Percentiles rank a stretch among this genome's conserved stretches.
Evolutionary conservation across 2,113 vertebrate species (phyloP).

Genomic region (Urocynchramus pylzowi): DNA sequence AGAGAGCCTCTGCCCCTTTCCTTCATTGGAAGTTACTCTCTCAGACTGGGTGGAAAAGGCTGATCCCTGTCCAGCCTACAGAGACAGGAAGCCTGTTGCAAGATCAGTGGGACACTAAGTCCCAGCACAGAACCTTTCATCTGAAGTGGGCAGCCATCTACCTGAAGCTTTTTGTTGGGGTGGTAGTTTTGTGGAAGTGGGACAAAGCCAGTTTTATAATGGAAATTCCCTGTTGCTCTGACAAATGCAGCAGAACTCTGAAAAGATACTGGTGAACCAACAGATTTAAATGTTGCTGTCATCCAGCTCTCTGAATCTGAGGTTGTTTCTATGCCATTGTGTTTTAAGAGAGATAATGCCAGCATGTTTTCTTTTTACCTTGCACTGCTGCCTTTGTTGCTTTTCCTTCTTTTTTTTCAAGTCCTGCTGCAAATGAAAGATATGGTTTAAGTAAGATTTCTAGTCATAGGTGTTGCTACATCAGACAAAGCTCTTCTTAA

Average conservation of each 20-base stretch:
- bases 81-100: not conserved
- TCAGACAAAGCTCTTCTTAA: not conserved
- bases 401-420: slow-evolving; percentile 72
- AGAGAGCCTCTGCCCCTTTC: not conserved
- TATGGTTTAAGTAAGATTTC: slow-evolving; percentile 35
- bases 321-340: not conserved
- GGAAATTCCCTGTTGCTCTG: not conserved
- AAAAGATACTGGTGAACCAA: not conserved
- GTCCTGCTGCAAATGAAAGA: slow-evolving; percentile 63
- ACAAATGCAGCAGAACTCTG: not conserved
- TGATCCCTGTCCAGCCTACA: not conserved
- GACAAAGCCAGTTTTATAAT: not conserved
- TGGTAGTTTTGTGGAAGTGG: not conserved
- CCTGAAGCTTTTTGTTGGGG: not conserved
- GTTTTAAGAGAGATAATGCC: slow-evolving; percentile 42
- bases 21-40: not conserved
- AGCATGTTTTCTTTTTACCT: slow-evolving; percentile 68
- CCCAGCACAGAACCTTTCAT: not conserved
- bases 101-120: not conserved
- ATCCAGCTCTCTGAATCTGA: slow-evolving; percentile 32
- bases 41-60: not conserved
- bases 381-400: slow-evolving; percentile 52
- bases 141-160: fast-evolving
- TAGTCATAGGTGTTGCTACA: not conserved
- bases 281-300: slow-evolving; percentile 29